These are phyloP conservation scores for Epinephelus coioides DNA, from an alignment of 2,797 vertebrate genomes.

Conservation along the genomic window DNA sequence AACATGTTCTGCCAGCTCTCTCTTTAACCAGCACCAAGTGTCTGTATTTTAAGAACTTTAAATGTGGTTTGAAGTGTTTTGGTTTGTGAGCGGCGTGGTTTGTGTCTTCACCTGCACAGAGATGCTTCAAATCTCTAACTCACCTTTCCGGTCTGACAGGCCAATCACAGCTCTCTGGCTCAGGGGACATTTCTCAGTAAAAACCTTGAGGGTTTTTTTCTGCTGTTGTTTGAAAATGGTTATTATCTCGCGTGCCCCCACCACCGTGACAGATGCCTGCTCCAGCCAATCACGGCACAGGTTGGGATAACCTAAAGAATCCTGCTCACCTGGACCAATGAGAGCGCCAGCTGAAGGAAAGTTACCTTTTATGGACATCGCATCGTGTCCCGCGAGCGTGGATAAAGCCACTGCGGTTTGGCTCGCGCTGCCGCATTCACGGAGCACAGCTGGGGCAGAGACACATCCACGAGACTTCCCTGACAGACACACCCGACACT, in stretches of 20 bases:
- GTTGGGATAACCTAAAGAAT: not conserved
- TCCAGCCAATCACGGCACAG: conserved; percentile 34
- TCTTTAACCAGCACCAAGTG: too few relatives aligned
- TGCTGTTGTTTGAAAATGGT: too few relatives aligned
- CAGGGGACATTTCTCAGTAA: too few relatives aligned
- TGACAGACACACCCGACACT: conserved; percentile 23
- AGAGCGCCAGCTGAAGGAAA: not conserved
- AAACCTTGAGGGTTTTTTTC: too few relatives aligned
- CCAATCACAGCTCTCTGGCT: conserved; percentile 39
- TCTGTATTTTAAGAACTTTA: too few relatives aligned
- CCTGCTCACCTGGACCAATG: conserved; percentile 63
- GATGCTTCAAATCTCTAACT: not conserved
- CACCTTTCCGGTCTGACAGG: not conserved
- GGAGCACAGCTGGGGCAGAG: conserved; percentile 20
- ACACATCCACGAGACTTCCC: not conserved
- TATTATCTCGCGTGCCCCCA: too few relatives aligned
- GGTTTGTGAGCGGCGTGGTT: too few relatives aligned
- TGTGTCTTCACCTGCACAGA: too few relatives aligned
- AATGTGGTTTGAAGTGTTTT: too few relatives aligned
- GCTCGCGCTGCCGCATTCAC: conserved; percentile 1
- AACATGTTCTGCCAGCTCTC: too few relatives aligned
- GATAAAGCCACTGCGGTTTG: conserved; percentile 32
- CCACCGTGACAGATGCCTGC: conserved; percentile 34
- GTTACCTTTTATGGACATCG: conserved; percentile 65
- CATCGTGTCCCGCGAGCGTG: not conserved